Evolutionary conservation across 2,113 vertebrate genomes (phyloP).

Genomic region (Lanius collurio): DNA sequence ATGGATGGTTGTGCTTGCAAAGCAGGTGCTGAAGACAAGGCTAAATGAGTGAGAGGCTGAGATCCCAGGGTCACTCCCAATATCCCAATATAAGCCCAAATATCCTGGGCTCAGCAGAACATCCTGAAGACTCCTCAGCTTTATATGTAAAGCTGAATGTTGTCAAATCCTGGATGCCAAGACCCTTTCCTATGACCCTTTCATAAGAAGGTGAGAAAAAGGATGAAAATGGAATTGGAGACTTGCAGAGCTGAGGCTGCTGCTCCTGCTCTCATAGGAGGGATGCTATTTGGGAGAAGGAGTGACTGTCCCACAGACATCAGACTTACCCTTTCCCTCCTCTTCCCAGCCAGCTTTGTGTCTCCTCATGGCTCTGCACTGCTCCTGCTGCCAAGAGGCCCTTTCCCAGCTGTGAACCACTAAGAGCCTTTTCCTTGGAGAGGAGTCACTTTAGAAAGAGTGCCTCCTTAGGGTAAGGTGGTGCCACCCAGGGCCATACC

Average conservation of each 20-base stretch:
- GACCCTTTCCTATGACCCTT: not conserved
- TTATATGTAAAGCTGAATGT: not conserved
- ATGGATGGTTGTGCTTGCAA: not conserved
- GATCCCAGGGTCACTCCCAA: not conserved
- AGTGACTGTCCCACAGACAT: fast-evolving
- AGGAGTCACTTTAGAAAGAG: not conserved
- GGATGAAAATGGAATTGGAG: not conserved
- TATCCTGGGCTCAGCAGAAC: not conserved
- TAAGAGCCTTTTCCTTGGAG: not conserved
- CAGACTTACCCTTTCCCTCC: not conserved
- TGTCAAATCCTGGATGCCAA: not conserved
- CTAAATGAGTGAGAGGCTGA: not conserved
- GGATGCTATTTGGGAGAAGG: not conserved
- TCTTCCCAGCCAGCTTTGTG: not conserved
- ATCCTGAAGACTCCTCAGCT: not conserved
- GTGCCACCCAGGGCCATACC: not conserved
- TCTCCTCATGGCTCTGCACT: not conserved
- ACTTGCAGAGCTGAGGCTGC: not conserved
- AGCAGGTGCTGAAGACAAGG: not conserved
- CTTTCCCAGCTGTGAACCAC: not conserved
- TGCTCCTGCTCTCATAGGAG: not conserved
- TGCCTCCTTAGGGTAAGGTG: not conserved
- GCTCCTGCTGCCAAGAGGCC: not conserved
- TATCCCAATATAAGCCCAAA: not conserved
- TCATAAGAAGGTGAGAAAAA: not conserved